Conservation (phyloP, 2,113 vertebrate species). For the Dissostichus mawsoni region DNA sequence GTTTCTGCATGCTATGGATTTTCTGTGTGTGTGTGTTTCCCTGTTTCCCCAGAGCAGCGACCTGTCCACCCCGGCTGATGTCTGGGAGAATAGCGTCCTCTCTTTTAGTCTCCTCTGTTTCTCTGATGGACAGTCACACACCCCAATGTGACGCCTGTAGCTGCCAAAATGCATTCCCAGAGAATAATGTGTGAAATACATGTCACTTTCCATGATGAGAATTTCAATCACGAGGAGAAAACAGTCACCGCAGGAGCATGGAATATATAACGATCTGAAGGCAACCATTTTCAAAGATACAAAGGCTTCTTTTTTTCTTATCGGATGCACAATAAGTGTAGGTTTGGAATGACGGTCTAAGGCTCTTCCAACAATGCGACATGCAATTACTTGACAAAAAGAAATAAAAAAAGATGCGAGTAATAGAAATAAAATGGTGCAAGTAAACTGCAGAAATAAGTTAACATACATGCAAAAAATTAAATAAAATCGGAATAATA, state of each 20-base stretch:
- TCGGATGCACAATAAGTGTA: too few species aligned
- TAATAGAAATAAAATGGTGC: too few species aligned
- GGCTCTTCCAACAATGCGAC: too few species aligned
- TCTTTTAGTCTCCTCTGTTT: conserved; percentile 27
- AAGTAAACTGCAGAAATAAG: too few species aligned
- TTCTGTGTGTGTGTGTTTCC: not conserved
- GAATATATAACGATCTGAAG: not conserved
- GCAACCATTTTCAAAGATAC: too few species aligned
- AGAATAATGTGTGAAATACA: conserved; percentile 37
- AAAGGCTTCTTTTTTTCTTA: too few species aligned
- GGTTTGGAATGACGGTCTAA: too few species aligned
- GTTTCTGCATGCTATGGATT: not conserved
- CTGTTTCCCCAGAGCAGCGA: conserved; percentile 31
- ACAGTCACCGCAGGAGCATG: conserved; percentile 2
- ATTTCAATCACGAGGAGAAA: conserved; percentile 21
- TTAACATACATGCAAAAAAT: too few species aligned
- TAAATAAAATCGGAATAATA: too few species aligned
- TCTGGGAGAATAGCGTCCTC: conserved; percentile 22
- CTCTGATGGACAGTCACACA: conserved; percentile 32
- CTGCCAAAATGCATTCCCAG: conserved; percentile 18
- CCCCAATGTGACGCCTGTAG: not conserved
- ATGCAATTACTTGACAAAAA: too few species aligned
- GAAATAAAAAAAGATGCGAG: too few species aligned
- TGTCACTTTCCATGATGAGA: conserved; percentile 29
- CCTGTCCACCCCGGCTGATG: conserved; percentile 31